These are phyloP conservation scores for Ginglymostoma cirratum DNA, from an alignment of 2,113 vertebrate species.

Conservation along the genomic window DNA sequence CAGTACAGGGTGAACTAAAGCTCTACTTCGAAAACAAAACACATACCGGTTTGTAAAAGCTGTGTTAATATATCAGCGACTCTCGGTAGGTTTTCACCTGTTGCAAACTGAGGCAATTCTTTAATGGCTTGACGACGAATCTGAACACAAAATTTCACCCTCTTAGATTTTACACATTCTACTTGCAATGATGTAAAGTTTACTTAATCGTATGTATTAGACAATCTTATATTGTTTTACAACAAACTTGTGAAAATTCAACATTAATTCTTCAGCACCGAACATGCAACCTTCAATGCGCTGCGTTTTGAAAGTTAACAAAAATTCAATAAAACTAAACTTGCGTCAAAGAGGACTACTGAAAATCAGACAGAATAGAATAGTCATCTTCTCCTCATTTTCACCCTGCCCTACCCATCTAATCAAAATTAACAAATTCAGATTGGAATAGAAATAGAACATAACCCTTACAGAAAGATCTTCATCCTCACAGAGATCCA, in stretches of 20 bases:
- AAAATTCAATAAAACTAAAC: not conserved
- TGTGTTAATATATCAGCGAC: constrained; percentile 94
- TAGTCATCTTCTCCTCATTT: not conserved
- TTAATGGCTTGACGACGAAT: constrained; percentile 95
- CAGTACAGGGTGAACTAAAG: not conserved
- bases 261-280: not conserved
- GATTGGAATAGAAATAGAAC: not conserved
- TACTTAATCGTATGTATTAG: not conserved
- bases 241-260: not conserved
- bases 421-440: not conserved
- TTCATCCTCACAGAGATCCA: constrained; percentile 96
- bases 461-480: constrained; percentile 83
- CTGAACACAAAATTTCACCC: constrained; percentile 50
- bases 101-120: constrained; percentile 89
- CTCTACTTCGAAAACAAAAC: not conserved
- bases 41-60: constrained; percentile 85
- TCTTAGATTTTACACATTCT: not conserved
- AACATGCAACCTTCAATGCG: not conserved
- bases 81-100: constrained; percentile 86
- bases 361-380: not conserved
- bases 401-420: not conserved
- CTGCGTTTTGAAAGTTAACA: not conserved
- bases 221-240: not conserved
- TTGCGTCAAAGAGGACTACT: not conserved
- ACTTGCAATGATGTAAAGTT: not conserved